These are phyloP conservation scores for Drosophila mercatorum DNA, from an alignment of 2,888 invertebrate species.

Conservation along the genomic window DNA sequence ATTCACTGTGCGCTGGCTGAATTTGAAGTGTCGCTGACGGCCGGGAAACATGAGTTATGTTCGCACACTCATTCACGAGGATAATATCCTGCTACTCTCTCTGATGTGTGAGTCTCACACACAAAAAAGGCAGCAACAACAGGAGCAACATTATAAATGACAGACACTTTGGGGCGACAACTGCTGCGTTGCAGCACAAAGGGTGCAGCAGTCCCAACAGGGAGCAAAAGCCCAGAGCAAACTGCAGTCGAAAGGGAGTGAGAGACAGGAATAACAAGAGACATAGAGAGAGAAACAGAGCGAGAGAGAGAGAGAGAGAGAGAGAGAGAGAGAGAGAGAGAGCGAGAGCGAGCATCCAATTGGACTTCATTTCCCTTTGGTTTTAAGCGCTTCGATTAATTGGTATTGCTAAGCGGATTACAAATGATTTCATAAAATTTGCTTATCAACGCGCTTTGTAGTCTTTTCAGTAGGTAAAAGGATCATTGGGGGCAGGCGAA, in stretches of 20 bases:
- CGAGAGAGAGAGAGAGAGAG: background rate
- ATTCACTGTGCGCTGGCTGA: slow-evolving; percentile 34
- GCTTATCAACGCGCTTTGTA: slow-evolving; percentile 52
- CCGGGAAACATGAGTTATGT: slow-evolving; percentile 50
- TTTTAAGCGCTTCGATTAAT: slow-evolving; percentile 61
- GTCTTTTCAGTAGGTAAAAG: background rate
- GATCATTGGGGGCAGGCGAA: background rate
- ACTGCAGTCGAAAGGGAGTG: slow-evolving; percentile 1
- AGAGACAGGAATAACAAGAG: background rate
- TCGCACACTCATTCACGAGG: slow-evolving; percentile 42
- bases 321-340: background rate
- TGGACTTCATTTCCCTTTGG: slow-evolving; percentile 17
- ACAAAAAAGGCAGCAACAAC: slow-evolving; percentile 18
- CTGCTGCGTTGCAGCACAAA: slow-evolving; percentile 19
- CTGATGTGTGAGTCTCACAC: slow-evolving; percentile 42
- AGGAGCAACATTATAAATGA: slow-evolving; percentile 53
- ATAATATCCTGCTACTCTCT: slow-evolving; percentile 51
- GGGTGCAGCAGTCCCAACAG: slow-evolving; percentile 8
- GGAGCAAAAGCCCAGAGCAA: background rate
- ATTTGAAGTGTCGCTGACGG: slow-evolving; percentile 21
- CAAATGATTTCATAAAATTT: slow-evolving; percentile 56
- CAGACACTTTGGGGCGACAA: slow-evolving; percentile 53
- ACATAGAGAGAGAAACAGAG: background rate
- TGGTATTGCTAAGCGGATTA: slow-evolving; percentile 67
- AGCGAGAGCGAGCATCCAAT: background rate